These are phyloP conservation scores for Notothenia coriiceps DNA, from an alignment of 2,113 vertebrate genomes.

Conservation along the genomic window DNA sequence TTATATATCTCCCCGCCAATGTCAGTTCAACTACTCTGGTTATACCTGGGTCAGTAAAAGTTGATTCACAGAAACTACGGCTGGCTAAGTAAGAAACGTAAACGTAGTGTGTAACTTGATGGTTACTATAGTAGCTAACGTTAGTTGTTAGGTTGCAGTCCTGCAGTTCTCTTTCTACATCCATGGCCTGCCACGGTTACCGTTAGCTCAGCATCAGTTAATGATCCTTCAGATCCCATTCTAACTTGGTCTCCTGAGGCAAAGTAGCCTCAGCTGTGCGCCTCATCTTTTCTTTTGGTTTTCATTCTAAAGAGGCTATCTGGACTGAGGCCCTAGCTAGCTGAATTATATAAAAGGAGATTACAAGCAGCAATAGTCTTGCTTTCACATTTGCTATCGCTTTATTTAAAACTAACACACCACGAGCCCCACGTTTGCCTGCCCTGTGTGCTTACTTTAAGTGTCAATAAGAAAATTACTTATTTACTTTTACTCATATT, in stretches of 20 bases:
- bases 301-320: too few species aligned
- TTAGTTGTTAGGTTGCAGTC: not conserved
- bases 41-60: not conserved
- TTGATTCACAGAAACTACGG: not conserved
- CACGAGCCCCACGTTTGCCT: not conserved
- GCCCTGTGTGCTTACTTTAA: not conserved
- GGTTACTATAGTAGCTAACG: not conserved
- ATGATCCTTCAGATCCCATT: too few species aligned
- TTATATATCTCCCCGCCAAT: fast-evolving
- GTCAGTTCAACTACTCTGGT: too few species aligned
- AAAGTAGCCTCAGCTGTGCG: not conserved
- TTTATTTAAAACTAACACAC: not conserved
- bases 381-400: not conserved
- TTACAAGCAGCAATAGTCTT: not conserved
- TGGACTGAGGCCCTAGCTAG: not conserved
- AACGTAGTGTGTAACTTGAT: not conserved
- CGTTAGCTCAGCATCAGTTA: not conserved
- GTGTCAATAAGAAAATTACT: too few species aligned
- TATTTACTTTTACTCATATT: not conserved
- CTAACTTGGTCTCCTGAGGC: not conserved
- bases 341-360: not conserved
- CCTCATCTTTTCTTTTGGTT: not conserved
- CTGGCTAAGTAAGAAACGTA: not conserved
- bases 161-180: too few species aligned
- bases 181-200: not conserved